Conservation (phyloP, 2,888 invertebrate species). For the Empis stercorea region DNA sequence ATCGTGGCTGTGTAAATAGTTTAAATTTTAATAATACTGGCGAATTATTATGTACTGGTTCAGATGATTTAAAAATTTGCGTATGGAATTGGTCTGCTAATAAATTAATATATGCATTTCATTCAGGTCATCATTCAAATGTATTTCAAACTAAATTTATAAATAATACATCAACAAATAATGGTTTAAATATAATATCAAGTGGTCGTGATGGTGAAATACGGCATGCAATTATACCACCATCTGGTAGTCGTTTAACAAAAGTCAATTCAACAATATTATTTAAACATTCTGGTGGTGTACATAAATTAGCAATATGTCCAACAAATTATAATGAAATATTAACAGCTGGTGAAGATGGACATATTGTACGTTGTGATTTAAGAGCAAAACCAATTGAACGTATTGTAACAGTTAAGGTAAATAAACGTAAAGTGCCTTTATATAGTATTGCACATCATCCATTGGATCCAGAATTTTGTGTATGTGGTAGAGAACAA, state of each 20-base stretch:
- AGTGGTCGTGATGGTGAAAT: slow-evolving; percentile 84
- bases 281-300: slow-evolving; percentile 59
- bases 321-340: slow-evolving; percentile 62
- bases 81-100: slow-evolving; percentile 86
- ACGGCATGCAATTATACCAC: slow-evolving; percentile 45
- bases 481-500: slow-evolving; percentile 71
- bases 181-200: slow-evolving; percentile 72
- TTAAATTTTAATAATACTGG: slow-evolving; percentile 68
- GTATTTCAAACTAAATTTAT: slow-evolving; percentile 88
- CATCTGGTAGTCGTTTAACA: slow-evolving; percentile 40
- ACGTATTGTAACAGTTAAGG: slow-evolving; percentile 43
- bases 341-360: slow-evolving; percentile 83
- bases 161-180: slow-evolving; percentile 43
- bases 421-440: slow-evolving; percentile 50
- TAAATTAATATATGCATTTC: slow-evolving; percentile 49
- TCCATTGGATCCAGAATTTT: slow-evolving; percentile 67
- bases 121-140: slow-evolving; percentile 74
- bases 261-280: slow-evolving; percentile 36
- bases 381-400: slow-evolving; percentile 43
- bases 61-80: slow-evolving; percentile 75
- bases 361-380: slow-evolving; percentile 67
- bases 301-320: slow-evolving; percentile 73
- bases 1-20: slow-evolving; percentile 84
- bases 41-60: slow-evolving; percentile 70
- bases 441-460: slow-evolving; percentile 80